Evolutionary conservation across 2,888 invertebrate species (phyloP).

Genomic region (Megalurothrips usitatus): DNA sequence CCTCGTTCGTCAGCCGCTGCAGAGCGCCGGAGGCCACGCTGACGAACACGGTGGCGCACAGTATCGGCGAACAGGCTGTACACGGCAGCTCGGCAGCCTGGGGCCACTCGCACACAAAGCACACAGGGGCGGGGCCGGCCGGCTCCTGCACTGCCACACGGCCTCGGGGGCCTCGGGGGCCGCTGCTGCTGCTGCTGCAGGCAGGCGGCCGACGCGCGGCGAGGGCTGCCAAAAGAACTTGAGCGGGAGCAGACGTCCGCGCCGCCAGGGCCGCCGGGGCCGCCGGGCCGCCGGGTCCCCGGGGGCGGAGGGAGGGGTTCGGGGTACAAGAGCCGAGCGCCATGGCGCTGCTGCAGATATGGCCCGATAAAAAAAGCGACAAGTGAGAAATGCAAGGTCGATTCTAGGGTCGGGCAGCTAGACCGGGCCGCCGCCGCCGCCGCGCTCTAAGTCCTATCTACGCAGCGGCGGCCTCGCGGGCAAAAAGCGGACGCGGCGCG

Average conservation of each 20-base stretch:
- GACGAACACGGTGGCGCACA: neutral
- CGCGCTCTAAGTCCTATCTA: too few species aligned
- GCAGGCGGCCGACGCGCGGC: neutral
- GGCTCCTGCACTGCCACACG: neutral
- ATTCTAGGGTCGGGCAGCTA: neutral
- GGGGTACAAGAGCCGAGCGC: neutral
- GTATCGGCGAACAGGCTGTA: neutral
- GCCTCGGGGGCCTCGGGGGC: neutral
- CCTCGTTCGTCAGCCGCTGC: too few species aligned
- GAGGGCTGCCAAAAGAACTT: neutral
- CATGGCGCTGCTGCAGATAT: neutral
- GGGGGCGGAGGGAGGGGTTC: too few species aligned
- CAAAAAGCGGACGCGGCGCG: too few species aligned
- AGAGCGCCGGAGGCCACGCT: neutral
- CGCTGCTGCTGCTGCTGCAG: neutral
- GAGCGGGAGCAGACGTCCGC: neutral
- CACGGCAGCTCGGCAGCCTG: neutral
- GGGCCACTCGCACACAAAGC: neutral
- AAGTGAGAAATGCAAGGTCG: neutral
- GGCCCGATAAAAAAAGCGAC: slow-evolving; percentile 2
- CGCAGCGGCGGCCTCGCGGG: too few species aligned
- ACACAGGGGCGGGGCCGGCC: neutral
- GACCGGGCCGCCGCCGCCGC: too few species aligned
- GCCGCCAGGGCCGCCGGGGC: neutral
- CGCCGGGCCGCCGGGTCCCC: neutral